These are phyloP conservation scores for Nomada ferruginata DNA, from an alignment of 2,888 invertebrate genomes.

Conservation along the genomic window DNA sequence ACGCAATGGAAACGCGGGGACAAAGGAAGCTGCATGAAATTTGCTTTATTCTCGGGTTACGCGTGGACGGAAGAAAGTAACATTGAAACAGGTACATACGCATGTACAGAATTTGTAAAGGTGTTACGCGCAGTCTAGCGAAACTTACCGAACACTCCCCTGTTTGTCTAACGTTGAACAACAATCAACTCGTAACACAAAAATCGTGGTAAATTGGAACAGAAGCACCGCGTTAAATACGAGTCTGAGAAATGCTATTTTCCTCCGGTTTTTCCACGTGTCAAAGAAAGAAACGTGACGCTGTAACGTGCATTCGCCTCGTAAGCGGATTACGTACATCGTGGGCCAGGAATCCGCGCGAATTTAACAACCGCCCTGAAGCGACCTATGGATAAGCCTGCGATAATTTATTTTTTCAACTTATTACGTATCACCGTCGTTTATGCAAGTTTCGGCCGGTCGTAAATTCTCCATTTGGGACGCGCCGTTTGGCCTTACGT, in stretches of 20 bases:
- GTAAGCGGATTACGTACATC: slow-evolving; percentile 43
- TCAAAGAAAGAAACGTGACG: neutral
- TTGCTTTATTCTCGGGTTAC: too few relatives aligned
- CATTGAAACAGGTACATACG: too few relatives aligned
- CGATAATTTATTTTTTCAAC: slow-evolving; percentile 19
- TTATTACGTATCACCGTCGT: neutral
- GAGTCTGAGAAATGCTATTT: neutral
- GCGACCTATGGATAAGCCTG: slow-evolving; percentile 5
- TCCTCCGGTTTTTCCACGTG: slow-evolving; percentile 1
- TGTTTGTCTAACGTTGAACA: neutral
- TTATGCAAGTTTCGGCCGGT: neutral
- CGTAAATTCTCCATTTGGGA: neutral
- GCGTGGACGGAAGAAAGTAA: too few relatives aligned
- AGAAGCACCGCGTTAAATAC: neutral
- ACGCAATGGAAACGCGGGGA: neutral
- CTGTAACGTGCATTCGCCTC: slow-evolving; percentile 6
- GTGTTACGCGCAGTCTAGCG: too few relatives aligned
- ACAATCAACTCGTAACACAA: neutral
- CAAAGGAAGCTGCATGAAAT: neutral
- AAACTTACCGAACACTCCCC: neutral
- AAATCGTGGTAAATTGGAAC: neutral
- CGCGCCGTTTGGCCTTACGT: neutral
- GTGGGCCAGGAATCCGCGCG: slow-evolving; percentile 28
- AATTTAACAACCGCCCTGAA: slow-evolving; percentile 22
- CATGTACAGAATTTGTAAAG: too few relatives aligned